Evolutionary conservation across 2,113 vertebrate species (phyloP), one percentile per base, ranked within the genome.

Genomic region (Phylloscopus whistleri): DNA sequence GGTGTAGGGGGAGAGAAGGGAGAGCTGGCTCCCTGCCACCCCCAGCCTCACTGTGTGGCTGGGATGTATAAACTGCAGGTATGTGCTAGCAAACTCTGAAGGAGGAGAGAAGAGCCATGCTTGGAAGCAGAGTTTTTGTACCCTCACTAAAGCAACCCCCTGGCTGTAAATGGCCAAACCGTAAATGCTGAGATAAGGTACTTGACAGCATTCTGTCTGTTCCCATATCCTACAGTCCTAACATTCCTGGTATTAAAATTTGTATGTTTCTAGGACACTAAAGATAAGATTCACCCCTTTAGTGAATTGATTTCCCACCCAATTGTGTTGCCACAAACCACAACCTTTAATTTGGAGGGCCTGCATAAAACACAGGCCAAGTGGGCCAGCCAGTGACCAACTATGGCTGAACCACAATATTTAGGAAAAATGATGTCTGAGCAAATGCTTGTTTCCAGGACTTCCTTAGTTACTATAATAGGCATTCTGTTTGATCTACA

Each of bases 61-160:
- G 4, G 11, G 31, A 13, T 2, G 1, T 10, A 6, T 11, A 17
- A 35, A 12, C 22, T 84, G 28, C 31, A 24, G 37, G 7, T 1
- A 8, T 52, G 30, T 3, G 2, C 43, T 13, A 59, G 90, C 48
- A 70, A 30, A 13, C 16, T 2, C 33, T 27, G 26, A 33, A 51
- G 22, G 19, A 60, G 23, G 22, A 30, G 23, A 64, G 23, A 33
- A 37, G 39, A 89, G 6, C 21, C 0, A 0, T 43, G 7, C 21
- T 67, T 22, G 43, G 28, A 79, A 82, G 63, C 3, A 41, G 30
- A 4, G 21, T 16, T 72, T 81, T 56, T 55, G 24, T 60, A 76
- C 15, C 11, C 11, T 9, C 9, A 31, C 2, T 19, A 60, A 83
- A 52, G 41, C 49, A 83, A 15, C 7, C 28, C 10, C 19, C 64